Conservation (phyloP, 2,888 invertebrate genomes). For the Eristalis tenax region DNA sequence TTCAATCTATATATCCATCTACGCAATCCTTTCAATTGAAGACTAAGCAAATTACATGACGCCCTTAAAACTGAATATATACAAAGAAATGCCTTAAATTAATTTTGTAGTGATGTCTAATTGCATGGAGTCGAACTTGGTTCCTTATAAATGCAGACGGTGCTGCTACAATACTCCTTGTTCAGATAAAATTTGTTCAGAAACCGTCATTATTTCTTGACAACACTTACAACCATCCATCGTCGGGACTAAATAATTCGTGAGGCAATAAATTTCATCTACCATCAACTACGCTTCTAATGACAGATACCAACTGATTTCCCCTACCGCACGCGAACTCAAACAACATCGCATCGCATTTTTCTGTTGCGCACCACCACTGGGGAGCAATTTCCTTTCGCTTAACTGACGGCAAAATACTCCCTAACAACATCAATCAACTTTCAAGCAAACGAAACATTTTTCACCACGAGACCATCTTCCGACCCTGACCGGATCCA, state of each 20-base stretch:
- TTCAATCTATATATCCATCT: too few relatives aligned
- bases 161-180: background rate
- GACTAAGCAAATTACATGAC: background rate
- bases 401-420: constrained; percentile 64
- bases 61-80: background rate
- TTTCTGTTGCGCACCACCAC: constrained; percentile 11
- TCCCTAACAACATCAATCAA: constrained; percentile 67
- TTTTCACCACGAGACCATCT: constrained; percentile 45
- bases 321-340: constrained; percentile 21
- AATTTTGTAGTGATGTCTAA: background rate
- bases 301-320: constrained; percentile 59
- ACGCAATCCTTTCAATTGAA: too few relatives aligned
- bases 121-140: too few relatives aligned
- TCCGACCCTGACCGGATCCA: background rate
- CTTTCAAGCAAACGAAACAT: constrained; percentile 50
- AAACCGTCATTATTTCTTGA: background rate
- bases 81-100: background rate
- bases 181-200: background rate
- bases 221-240: background rate
- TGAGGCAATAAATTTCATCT: background rate
- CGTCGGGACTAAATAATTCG: background rate
- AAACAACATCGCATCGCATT: background rate
- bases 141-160: background rate
- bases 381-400: constrained; percentile 55
- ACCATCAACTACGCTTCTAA: constrained; percentile 39